Base-by-base conservation (phyloP, 2,888 invertebrate genomes). In the Caradrina clavipalpis region DNA sequence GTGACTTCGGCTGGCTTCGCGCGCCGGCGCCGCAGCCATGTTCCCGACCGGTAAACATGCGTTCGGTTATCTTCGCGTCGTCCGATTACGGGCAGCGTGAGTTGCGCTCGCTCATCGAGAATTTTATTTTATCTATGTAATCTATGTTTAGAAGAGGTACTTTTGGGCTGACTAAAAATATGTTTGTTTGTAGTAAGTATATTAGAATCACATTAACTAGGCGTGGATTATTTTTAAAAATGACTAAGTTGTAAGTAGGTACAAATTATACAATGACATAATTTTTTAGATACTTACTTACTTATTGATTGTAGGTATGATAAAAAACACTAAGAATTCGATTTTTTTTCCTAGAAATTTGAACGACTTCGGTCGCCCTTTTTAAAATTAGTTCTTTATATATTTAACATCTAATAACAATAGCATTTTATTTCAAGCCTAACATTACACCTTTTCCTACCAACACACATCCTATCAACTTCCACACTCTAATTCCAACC, bases 11-110 rank as follows among this genome's bases (percentile, higher is more conserved):
- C 47, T 22, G 17, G 13, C 15, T 49, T 53, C 70, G 56, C 22
- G 26, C 35, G 64, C 63, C 22, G 2, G 2, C 26, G 26, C 26
- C 26, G 26, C n/a, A n/a, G n/a, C 26, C 26, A 26, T 11, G 42
- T 42, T 49, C 54, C 15, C 21, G 50, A 45, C 58, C 62, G 65
- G 55, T 55, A 59, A 76, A 61, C 63, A 69, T 26, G 74, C 64
- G 65, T 73, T 78, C 78, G 78, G 71, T 4, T 62, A 64, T 65
- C 81, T 63, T 78, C 81, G 73, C 51, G 21, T 45, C 22, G 22
- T 3, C 26, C 55, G 65, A 76, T 47, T n/a, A 55, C 22, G 19
- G 5, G n/a, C 54, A 19, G 19, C 15, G 58, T 0, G 2, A 0
- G 45, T 21, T 79, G 80, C 62, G 68, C 59, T 74, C 74, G 62